Base-by-base conservation (phyloP, 2,113 vertebrate genomes). In the Scytalopus superciliaris region DNA sequence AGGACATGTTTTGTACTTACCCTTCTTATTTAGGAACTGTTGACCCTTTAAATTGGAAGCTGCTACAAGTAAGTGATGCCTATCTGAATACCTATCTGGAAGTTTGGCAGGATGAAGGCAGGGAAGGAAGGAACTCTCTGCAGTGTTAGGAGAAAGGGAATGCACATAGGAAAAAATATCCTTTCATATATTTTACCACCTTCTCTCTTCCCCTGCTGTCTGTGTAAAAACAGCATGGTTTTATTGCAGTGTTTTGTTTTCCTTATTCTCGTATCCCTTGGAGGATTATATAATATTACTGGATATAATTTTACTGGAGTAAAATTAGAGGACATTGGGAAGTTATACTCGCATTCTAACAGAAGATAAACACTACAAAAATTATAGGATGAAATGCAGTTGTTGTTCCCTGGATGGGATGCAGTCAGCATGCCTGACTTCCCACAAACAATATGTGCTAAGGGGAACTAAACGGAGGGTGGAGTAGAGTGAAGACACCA, bases 121-220 rank as follows among this genome's bases (percentile, higher is more conserved):
- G 28, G 7, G 25, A 68, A 76, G 19, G 9, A 75, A 45, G 56
- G 3, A 88, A 14, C 4, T 77, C 17, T 19, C 14, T 42, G 14
- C 28, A 30, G 14, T 64, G 15, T 30, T 64, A 53, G 17, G 8
- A 82, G 25, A 33, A 62, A 39, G 4, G 10, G 24, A 9, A 70
- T 57, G 1, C 4, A 39, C 0, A 0, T 5, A n/a, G 10, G 14
- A 47, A 49, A 72, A 86, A 52, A 9, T 3, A n/a, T 59, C 7
- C 9, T 64, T 83, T 70, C 15, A 72, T 42, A 50, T 40, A 12
- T 44, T 70, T 84, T 44, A 28, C 25, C 31, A 53, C 19, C 17
- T 66, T 56, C 4, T 19, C 12, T 60, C 2, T 6, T 5, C 5
- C 9, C 0, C 47, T 16, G 9, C 12, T 64, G 6, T 7, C 8